phyloP scores from a whole-genome alignment of 1,140 invertebrate species.

The Asobara japonica region DNA sequence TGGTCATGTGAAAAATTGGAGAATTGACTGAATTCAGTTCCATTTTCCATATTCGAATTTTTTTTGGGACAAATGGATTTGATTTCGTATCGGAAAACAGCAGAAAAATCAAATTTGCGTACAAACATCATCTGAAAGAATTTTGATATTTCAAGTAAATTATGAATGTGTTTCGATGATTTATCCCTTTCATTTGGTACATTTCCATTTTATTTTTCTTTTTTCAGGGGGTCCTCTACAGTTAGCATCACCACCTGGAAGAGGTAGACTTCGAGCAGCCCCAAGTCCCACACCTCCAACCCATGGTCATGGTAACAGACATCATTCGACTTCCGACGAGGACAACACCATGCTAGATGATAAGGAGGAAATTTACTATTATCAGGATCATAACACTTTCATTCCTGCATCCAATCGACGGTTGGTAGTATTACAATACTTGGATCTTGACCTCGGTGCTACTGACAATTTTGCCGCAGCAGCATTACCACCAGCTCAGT shows the following conservation, averaged over 20 bases:
- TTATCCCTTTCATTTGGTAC: too few species aligned
- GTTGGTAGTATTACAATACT: slow-evolving; percentile 72
- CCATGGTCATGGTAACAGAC: slow-evolving; percentile 46
- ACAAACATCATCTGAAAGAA: too few species aligned
- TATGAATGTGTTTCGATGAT: too few species aligned
- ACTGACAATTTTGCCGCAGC: slow-evolving; percentile 56
- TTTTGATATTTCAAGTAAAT: too few species aligned
- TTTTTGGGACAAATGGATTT: too few species aligned
- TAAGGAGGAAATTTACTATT: slow-evolving; percentile 62
- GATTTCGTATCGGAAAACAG: too few species aligned
- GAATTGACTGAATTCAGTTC: too few species aligned
- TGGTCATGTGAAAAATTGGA: too few species aligned
- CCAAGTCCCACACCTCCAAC: slow-evolving; percentile 66
- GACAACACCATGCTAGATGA: slow-evolving; percentile 56
- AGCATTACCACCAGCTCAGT: slow-evolving; percentile 52
- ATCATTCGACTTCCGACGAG: slow-evolving; percentile 61
- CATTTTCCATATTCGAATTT: too few species aligned
- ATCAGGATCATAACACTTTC: slow-evolving; percentile 59
- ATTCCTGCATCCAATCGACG: slow-evolving; percentile 55
- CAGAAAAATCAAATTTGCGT: too few species aligned
- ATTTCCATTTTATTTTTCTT: not conserved
- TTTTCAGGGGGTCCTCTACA: slow-evolving; percentile 51
- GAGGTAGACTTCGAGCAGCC: slow-evolving; percentile 62
- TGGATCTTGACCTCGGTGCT: slow-evolving; percentile 78
- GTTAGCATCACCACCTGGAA: slow-evolving; percentile 61